Conservation (phyloP, 1,140 invertebrate species). For the Lepidurus apus region DNA sequence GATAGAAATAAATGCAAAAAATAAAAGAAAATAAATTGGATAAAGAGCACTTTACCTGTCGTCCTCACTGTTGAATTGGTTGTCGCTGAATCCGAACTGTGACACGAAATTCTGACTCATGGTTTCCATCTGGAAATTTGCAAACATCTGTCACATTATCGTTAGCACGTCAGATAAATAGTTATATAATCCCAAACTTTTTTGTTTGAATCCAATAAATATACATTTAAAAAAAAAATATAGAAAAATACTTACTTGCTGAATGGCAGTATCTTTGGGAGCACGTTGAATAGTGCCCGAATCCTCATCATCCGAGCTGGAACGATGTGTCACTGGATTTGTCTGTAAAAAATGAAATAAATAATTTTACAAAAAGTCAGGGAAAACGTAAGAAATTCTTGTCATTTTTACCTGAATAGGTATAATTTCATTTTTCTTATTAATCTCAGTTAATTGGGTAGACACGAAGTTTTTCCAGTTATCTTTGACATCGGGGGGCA, state of each 20-base stretch:
- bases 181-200: too few relatives aligned
- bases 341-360: not conserved
- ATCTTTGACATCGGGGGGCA: slow-evolving; percentile 51
- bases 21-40: not conserved
- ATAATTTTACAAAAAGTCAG: not conserved
- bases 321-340: slow-evolving; percentile 40
- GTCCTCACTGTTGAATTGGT: slow-evolving; percentile 60
- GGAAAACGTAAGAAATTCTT: not conserved
- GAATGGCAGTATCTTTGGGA: slow-evolving; percentile 51
- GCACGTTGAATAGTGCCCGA: slow-evolving; percentile 51
- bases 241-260: slow-evolving; percentile 48
- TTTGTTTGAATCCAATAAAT: slow-evolving; percentile 24
- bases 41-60: slow-evolving; percentile 41
- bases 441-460: slow-evolving; percentile 54
- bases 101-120: slow-evolving; percentile 57
- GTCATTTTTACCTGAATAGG: slow-evolving; percentile 37
- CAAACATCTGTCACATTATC: slow-evolving; percentile 50
- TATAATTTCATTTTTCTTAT: slow-evolving; percentile 55
- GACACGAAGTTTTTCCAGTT: slow-evolving; percentile 58
- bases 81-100: slow-evolving; percentile 60
- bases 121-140: slow-evolving; percentile 56
- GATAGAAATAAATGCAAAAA: not conserved
- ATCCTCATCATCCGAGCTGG: slow-evolving; percentile 52
- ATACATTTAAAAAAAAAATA: not conserved
- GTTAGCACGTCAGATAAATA: slow-evolving; percentile 33